Base-by-base conservation (phyloP, 1,140 invertebrate genomes). In the Drosophila pectinifera region DNA sequence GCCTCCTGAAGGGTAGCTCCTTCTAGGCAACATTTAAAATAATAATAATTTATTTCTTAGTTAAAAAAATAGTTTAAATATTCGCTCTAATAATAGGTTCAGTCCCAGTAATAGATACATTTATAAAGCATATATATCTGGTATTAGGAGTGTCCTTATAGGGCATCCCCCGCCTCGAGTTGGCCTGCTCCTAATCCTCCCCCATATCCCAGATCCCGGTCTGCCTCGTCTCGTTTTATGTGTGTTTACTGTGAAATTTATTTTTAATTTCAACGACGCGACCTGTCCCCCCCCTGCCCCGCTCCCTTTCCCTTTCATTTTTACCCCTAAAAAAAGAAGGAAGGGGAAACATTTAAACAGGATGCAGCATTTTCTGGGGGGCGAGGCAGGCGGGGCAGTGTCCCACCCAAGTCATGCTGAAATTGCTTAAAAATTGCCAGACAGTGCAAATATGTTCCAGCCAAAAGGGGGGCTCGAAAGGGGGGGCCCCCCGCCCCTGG, bases 381-480 rank as follows among this genome's bases (percentile, higher is more conserved):
- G 51, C 2, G 22, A 26, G 4, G 11, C 3, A 18, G 18, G 34
- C 16, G 22, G 39, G 38, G 38, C 53, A 62, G 34, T 62, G 73
- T 75, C 72, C 56, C 61, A 75, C 61, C 61, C 62, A 82, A 86
- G 83, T 88, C 83, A 86, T 67, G 83, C 75, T 86, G 84, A 86
- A 86, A 86, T 86, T 89, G 84, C 83, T 86, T 86, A 86, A 86
- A 86, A 86, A 86, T 86, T 86, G 83, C 79, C 83, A 86, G 83
- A 86, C 83, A 86, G 83, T 88, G 83, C 83, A 86, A 86, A 86
- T 86, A 86, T 86, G 83, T 88, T 86, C 79, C 83, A 77, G 64
- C 38, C 67, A 34, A 48, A 70, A 39, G 13, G 10, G 36, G 10
- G 26, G 7, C 1, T 18, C 16, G 10, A 10, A 28, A 38, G 14